Evolutionary conservation across 2,797 vertebrate species (phyloP).

Genomic region (Loriculus beryllinus): DNA sequence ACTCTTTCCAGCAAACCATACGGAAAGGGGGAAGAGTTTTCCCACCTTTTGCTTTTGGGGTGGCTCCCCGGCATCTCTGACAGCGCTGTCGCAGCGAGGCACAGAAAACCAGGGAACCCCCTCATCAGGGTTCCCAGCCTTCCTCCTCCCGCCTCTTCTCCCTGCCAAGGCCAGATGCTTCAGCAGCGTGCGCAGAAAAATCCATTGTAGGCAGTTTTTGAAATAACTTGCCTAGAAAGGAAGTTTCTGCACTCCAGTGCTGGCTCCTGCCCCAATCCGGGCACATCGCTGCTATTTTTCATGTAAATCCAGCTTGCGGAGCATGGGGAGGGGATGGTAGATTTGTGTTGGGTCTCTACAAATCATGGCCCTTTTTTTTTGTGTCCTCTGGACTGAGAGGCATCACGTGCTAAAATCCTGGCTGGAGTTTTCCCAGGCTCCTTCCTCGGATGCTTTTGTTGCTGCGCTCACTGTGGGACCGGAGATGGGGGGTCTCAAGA

Average conservation of each 20-base stretch:
- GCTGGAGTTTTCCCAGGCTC: slow-evolving; percentile 54
- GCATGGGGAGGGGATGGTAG: neutral
- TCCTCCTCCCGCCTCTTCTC: neutral
- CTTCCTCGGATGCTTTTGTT: neutral
- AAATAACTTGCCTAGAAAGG: slow-evolving; percentile 70
- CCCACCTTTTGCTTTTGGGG: neutral
- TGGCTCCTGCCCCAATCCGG: slow-evolving; percentile 42
- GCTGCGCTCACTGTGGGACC: neutral
- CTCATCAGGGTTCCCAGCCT: neutral
- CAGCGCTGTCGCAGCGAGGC: fast-evolving
- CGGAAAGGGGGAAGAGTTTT: neutral
- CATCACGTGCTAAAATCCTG: neutral
- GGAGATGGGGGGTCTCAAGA: neutral
- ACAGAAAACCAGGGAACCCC: neutral
- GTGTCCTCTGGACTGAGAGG: neutral
- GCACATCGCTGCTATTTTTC: neutral
- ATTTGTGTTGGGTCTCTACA: neutral
- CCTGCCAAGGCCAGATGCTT: slow-evolving; percentile 54
- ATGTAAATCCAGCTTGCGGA: neutral
- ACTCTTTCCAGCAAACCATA: neutral
- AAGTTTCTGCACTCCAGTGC: slow-evolving; percentile 53
- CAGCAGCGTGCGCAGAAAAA: slow-evolving; percentile 21
- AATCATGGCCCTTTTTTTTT: neutral
- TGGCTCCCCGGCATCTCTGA: neutral
- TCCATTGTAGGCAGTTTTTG: slow-evolving; percentile 53